phyloP scores from a whole-genome alignment of 2,888 invertebrate species.

The Hofmannophila pseudospretella region DNA sequence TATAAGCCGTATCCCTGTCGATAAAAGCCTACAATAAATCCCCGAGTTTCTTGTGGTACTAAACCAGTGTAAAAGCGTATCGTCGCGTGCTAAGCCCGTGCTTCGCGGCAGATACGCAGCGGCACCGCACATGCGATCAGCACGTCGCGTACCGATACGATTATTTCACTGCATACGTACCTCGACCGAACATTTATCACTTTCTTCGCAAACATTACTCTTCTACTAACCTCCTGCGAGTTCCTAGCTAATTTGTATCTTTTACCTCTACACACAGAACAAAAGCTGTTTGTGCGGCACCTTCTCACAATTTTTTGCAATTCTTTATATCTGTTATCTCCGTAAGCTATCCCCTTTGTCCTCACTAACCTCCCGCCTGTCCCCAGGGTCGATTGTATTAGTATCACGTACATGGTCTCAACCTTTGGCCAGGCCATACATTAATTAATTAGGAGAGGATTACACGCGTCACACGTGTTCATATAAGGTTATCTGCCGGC shows the following conservation, averaged over 20 bases:
- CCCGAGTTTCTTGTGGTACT: no score
- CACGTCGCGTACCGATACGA: slow-evolving; percentile 23
- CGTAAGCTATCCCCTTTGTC: neutral
- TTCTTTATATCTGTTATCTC: neutral
- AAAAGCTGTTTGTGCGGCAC: no score
- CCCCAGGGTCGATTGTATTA: slow-evolving; percentile 17
- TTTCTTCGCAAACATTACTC: slow-evolving; percentile 31
- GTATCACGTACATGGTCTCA: slow-evolving; percentile 22
- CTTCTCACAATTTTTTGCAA: no score
- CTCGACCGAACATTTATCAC: slow-evolving; percentile 30
- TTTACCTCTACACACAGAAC: no score
- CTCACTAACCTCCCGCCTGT: slow-evolving; percentile 17
- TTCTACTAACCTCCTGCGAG: slow-evolving; percentile 21
- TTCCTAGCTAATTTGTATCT: slow-evolving; percentile 10
- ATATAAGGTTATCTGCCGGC: slow-evolving; percentile 30
- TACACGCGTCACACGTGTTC: slow-evolving; percentile 33
- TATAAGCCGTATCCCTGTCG: no score
- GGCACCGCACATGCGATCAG: slow-evolving; percentile 29
- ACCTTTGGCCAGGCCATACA: slow-evolving; percentile 26
- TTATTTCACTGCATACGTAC: slow-evolving; percentile 23
- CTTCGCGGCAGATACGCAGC: slow-evolving; percentile 16
- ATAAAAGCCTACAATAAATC: no score
- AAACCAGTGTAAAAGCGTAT: no score
- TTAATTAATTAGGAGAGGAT: slow-evolving; percentile 39
- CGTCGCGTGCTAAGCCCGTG: slow-evolving; percentile 31